A percentile compares a stretch with the other conserved stretches of the same genome.
phyloP scores from a whole-genome alignment of 1,140 invertebrate genomes.

The Drosophila seguyi region DNA sequence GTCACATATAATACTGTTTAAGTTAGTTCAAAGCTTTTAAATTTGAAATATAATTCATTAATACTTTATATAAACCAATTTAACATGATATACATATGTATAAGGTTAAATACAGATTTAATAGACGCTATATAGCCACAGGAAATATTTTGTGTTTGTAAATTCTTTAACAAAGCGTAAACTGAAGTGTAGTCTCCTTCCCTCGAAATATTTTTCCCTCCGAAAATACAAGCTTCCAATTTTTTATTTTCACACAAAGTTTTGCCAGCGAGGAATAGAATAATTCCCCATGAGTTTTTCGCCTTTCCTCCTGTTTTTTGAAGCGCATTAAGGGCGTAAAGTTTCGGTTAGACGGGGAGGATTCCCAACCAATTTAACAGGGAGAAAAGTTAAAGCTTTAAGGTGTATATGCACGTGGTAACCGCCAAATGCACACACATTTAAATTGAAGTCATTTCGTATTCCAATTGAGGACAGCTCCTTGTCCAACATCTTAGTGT shows the following conservation, averaged over 20 bases:
- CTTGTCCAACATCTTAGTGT: constrained; percentile 44
- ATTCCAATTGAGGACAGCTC: constrained; percentile 44
- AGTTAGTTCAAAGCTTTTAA: no score
- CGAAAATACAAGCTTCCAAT: constrained; percentile 6
- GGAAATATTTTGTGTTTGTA: background rate
- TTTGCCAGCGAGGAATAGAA: constrained; percentile 20
- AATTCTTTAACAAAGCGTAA: background rate
- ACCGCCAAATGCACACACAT: constrained; percentile 8
- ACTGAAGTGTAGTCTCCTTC: background rate
- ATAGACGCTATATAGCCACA: background rate
- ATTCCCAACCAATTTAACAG: constrained; percentile 10
- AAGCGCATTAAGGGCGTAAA: constrained; percentile 60
- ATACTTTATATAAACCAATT: background rate
- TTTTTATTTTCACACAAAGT: constrained; percentile 56
- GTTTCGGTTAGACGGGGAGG: background rate
- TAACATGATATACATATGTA: no score
- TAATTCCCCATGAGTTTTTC: constrained; percentile 32
- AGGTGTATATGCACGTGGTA: background rate
- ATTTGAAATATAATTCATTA: background rate
- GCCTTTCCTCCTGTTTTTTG: constrained; percentile 18
- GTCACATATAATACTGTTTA: background rate
- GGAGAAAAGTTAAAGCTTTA: constrained; percentile 29
- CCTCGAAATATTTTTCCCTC: background rate
- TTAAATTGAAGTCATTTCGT: constrained; percentile 64
- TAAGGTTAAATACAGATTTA: no score